Conservation (phyloP, 2,888 invertebrate genomes). For the Dorcus hopei region DNA sequence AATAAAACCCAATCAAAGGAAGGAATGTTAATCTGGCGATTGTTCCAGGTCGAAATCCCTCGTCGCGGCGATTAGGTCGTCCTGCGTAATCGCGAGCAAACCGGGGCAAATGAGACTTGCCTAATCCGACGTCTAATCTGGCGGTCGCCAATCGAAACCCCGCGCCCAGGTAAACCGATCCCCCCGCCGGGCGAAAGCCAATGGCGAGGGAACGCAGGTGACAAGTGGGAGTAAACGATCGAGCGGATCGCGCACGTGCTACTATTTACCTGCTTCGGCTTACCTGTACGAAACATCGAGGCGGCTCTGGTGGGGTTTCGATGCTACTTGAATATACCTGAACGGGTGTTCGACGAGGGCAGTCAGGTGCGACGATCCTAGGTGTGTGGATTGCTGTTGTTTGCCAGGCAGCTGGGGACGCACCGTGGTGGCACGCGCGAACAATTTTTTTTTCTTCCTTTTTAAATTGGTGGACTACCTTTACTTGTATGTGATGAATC, state of each 20-base stretch:
- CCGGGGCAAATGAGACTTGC: too few relatives aligned
- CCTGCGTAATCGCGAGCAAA: too few relatives aligned
- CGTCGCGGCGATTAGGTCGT: too few relatives aligned
- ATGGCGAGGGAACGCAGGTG: slow-evolving; percentile 28
- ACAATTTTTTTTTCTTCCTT: too few relatives aligned
- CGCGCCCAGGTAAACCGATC: slow-evolving; percentile 18
- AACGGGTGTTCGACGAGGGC: slow-evolving; percentile 28
- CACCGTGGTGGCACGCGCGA: neutral
- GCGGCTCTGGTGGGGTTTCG: slow-evolving; percentile 23
- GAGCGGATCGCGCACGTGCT: slow-evolving; percentile 30
- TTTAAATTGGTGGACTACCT: too few relatives aligned
- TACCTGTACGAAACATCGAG: slow-evolving; percentile 22
- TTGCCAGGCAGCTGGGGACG: neutral
- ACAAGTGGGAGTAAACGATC: slow-evolving; percentile 30
- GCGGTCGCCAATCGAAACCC: slow-evolving; percentile 19
- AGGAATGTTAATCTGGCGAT: too few relatives aligned
- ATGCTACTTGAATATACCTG: slow-evolving; percentile 25
- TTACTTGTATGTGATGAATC: too few relatives aligned
- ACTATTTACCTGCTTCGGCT: slow-evolving; percentile 28
- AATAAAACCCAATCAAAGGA: too few relatives aligned
- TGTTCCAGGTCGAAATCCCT: too few relatives aligned
- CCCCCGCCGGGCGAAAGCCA: slow-evolving; percentile 24
- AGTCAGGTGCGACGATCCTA: slow-evolving; percentile 32
- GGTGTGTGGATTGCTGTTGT: slow-evolving; percentile 15
- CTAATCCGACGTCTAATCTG: slow-evolving; percentile 1